Evolutionary conservation across 2,113 vertebrate genomes (phyloP).

Genomic region (Hemibagrus wyckioides): DNA sequence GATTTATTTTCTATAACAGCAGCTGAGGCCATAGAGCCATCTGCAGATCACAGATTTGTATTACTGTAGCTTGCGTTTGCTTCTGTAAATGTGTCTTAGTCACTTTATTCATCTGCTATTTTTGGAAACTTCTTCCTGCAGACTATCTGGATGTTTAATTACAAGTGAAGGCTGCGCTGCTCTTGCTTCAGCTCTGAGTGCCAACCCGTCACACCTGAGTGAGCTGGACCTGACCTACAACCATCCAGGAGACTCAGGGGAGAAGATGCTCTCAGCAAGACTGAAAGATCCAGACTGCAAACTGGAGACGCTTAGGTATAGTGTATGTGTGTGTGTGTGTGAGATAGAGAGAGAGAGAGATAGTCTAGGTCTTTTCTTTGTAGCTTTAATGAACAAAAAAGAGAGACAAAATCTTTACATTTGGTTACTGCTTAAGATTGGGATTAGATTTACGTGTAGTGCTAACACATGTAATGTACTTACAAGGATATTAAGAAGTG

Average conservation of each 20-base stretch:
- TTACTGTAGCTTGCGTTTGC: background rate
- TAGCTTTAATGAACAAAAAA: background rate
- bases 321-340: background rate
- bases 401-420: background rate
- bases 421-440: background rate
- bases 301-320: constrained; percentile 21
- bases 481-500: background rate
- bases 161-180: constrained; percentile 7
- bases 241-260: background rate
- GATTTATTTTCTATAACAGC: too few species aligned
- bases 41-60: too few species aligned
- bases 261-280: background rate
- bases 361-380: background rate
- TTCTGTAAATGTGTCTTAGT: background rate
- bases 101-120: background rate
- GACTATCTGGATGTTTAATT: constrained; percentile 28
- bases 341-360: background rate
- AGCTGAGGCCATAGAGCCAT: too few species aligned
- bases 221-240: constrained; percentile 34
- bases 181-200: constrained; percentile 13
- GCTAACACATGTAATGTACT: background rate
- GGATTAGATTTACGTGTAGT: background rate
- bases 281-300: constrained; percentile 4
- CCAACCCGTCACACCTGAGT: background rate
- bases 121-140: background rate